These are phyloP conservation scores for Oceanodroma tethys DNA, from an alignment of 2,113 vertebrate genomes.

Conservation along the genomic window DNA sequence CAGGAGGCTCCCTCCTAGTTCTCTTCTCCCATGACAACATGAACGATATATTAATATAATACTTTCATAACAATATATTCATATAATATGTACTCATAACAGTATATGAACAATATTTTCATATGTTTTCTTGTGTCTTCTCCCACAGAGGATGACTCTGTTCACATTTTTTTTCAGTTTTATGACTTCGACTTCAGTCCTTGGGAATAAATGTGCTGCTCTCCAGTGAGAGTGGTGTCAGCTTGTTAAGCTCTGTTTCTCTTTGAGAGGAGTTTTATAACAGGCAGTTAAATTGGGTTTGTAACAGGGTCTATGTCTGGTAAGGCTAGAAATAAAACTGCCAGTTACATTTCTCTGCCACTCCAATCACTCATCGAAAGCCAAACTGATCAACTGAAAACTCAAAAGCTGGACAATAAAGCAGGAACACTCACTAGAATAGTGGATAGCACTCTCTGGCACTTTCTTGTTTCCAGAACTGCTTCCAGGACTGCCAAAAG, in stretches of 20 bases:
- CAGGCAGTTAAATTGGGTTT: not conserved
- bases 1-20: not conserved
- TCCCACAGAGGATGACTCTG: not conserved
- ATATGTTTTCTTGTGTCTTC: not conserved
- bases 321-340: not conserved
- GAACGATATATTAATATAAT: not conserved
- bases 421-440: slow-evolving; percentile 69
- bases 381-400: not conserved
- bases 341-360: not conserved
- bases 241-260: not conserved
- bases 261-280: not conserved
- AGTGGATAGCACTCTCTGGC: not conserved
- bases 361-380: not conserved
- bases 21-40: not conserved
- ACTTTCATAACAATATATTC: not conserved
- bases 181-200: not conserved
- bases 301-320: not conserved
- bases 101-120: not conserved
- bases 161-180: not conserved
- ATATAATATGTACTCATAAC: not conserved
- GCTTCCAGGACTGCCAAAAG: not conserved
- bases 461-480: not conserved
- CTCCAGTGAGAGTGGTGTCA: not conserved
- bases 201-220: not conserved
- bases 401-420: not conserved